These are phyloP conservation scores for Pogonocherus hispidulus DNA, from an alignment of 2,888 invertebrate species.

Conservation along the genomic window DNA sequence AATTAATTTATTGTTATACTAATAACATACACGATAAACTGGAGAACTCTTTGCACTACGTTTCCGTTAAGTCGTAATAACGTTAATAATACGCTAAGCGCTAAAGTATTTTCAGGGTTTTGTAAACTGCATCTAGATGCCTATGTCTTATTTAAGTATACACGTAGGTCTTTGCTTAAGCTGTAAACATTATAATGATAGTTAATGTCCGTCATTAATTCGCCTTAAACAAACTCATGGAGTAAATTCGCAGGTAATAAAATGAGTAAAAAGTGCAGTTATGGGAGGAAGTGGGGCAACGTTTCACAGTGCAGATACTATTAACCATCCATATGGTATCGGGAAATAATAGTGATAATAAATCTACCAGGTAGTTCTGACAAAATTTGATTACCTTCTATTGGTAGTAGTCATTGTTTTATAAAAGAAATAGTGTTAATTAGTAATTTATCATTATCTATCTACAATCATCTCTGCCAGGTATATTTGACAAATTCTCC, in stretches of 20 bases:
- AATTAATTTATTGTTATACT: slow-evolving; percentile 8
- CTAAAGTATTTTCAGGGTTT: slow-evolving; percentile 35
- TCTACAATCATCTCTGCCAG: no score
- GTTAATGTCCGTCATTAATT: slow-evolving; percentile 60
- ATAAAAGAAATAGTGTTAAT: no score
- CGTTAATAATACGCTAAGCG: slow-evolving; percentile 52
- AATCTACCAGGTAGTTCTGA: no score
- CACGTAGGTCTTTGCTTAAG: slow-evolving; percentile 47
- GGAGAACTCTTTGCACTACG: neutral
- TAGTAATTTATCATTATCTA: no score
- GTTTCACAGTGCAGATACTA: no score
- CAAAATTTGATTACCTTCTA: no score
- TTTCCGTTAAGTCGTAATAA: slow-evolving; percentile 50
- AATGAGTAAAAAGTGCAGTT: slow-evolving; percentile 40
- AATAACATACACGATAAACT: neutral
- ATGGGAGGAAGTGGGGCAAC: neutral
- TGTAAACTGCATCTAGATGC: slow-evolving; percentile 43
- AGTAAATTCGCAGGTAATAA: slow-evolving; percentile 47
- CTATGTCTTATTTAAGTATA: slow-evolving; percentile 48
- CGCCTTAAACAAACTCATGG: slow-evolving; percentile 58
- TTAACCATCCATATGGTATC: no score
- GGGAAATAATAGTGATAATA: no score
- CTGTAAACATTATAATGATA: slow-evolving; percentile 55
- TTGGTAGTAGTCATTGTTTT: no score
- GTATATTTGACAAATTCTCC: no score